Percentiles rank a stretch among this genome's conserved stretches.
Conservation (phyloP, 2,888 invertebrate species). For the Epinotia brunnichana region DNA sequence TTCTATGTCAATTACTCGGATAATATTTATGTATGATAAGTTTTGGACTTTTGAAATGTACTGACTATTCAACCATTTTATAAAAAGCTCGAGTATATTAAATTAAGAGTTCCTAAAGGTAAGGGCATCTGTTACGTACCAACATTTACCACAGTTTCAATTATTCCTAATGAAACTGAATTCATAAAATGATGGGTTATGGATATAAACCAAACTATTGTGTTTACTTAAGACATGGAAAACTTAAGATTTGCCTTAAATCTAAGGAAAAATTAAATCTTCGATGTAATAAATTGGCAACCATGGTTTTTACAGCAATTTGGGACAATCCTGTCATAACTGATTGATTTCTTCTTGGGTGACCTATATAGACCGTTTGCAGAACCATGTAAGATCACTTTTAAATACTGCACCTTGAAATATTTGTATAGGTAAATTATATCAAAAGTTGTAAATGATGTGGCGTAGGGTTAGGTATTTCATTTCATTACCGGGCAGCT, state of each 20-base stretch:
- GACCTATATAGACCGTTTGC: neutral
- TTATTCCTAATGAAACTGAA: neutral
- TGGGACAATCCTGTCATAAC: neutral
- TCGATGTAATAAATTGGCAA: too few relatives aligned
- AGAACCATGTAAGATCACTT: neutral
- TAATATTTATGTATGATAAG: conserved; percentile 44
- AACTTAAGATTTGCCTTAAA: neutral
- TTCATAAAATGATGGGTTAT: neutral
- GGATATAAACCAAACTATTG: neutral
- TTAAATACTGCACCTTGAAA: neutral
- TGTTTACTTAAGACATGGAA: neutral
- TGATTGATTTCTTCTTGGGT: neutral
- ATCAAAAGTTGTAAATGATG: too few relatives aligned
- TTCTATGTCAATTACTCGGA: conserved; percentile 44
- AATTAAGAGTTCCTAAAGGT: conserved; percentile 29
- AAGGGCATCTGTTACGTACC: conserved; percentile 9
- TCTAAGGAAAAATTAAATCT: neutral
- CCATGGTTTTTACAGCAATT: neutral
- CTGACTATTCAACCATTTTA: conserved; percentile 38
- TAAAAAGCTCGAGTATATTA: conserved; percentile 27
- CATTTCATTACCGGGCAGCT: neutral
- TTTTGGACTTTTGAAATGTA: conserved; percentile 34
- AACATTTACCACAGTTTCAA: too few relatives aligned
- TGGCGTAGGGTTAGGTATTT: too few relatives aligned
- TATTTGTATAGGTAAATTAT: too few relatives aligned